Base-by-base conservation (phyloP, 2,888 invertebrate genomes). In the Caenorhabditis becei region DNA sequence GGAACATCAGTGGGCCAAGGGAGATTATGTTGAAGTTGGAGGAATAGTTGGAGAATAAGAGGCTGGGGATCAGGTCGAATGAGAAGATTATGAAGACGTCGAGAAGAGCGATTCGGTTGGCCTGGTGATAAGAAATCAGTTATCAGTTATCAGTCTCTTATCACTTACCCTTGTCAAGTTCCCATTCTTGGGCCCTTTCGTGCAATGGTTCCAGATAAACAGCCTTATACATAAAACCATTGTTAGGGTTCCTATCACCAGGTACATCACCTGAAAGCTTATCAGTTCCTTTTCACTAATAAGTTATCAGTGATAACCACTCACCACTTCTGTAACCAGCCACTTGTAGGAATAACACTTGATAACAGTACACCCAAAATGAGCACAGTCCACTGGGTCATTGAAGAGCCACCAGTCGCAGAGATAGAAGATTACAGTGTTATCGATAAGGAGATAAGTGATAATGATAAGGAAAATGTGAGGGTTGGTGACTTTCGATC, bases 21-120 rank as follows among this genome's bases (percentile, higher is more conserved):
- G 41, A 41, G 41, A 41, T 41, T 2, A 41, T 14, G 14, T 41
- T 41, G 41, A 41, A 16, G 41, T 14, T 41, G 16, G 41, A 10
- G 41, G 41, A 41, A 14, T 10, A 41, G 41, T 41, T 5, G 41
- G 41, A 41, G 41, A 41, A 41, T 10, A 41, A 14, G 16, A 41
- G 16, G 16, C 20, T 2, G 3, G 37, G 58, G 10, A 35, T 2
- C 0, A 58, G 18, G 16, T 37, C 37, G 20, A 58, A 58, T 1
- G 23, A 18, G 58, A 58, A 58, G 14, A 58, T 58, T 5, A 58
- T 58, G 20, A 37, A 37, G 8, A 23, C 18, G 20, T 58, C 58
- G 0, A 58, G n/a, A 1, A 58, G 18, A 3, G 58, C 37, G 20
- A 58, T 11, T n/a, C 58, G 35, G 26, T 35, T 58, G 1, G 58